Evolutionary conservation across 92 coral and sea anemone species (phyloP).

Genomic region (Epizoanthus fatuus): DNA sequence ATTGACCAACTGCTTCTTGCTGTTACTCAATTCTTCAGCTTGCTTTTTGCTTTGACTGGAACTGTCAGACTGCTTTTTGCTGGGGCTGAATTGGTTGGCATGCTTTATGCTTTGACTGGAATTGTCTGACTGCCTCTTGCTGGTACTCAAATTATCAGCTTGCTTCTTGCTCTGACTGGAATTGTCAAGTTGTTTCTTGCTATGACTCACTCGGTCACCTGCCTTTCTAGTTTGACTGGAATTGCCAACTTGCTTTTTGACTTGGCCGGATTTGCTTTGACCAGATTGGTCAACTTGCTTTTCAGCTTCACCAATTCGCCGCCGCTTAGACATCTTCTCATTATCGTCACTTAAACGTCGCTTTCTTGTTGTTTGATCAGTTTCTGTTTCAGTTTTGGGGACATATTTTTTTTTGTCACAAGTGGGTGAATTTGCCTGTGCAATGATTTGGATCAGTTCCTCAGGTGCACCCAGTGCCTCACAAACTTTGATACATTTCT

Average conservation of each 20-base stretch:
- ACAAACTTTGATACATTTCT: constrained; percentile 32
- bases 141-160: neutral
- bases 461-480: constrained; percentile 39
- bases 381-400: neutral
- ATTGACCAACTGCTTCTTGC: neutral
- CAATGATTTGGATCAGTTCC: constrained; percentile 21
- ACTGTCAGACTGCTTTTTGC: neutral
- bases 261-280: neutral
- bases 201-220: neutral
- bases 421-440: neutral
- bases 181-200: neutral
- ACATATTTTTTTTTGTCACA: neutral
- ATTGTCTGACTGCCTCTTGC: neutral
- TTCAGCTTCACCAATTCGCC: constrained; percentile 1
- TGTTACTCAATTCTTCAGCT: neutral
- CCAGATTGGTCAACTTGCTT: neutral
- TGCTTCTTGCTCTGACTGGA: neutral
- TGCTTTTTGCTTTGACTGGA: neutral
- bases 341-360: neutral
- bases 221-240: neutral
- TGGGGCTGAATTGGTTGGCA: too few relatives aligned
- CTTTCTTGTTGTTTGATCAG: constrained; percentile 4
- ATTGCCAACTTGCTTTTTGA: neutral
- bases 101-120: neutral
- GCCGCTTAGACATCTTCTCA: neutral